Conservation (phyloP, 2,797 vertebrate species). For the Alca torda region DNA sequence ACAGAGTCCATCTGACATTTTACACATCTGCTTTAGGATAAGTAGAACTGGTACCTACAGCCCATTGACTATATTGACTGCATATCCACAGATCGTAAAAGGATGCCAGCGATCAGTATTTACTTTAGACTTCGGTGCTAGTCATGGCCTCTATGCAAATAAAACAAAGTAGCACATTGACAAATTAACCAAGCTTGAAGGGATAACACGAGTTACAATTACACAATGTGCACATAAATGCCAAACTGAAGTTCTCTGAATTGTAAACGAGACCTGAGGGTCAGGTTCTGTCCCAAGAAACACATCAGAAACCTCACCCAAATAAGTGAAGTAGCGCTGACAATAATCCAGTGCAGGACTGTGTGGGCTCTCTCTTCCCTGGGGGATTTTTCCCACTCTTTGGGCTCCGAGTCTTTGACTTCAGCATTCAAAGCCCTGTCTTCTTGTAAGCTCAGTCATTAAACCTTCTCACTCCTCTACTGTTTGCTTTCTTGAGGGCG, state of each 20-base stretch:
- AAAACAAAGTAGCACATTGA: slow-evolving; percentile 38
- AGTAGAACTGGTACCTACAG: neutral
- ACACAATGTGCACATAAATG: slow-evolving; percentile 16
- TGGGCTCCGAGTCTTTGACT: neutral
- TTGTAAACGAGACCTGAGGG: slow-evolving; percentile 43
- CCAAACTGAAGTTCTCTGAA: slow-evolving; percentile 16
- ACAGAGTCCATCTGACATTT: neutral
- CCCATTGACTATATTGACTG: neutral
- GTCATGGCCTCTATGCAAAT: neutral
- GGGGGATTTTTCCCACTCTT: neutral
- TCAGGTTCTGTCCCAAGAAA: slow-evolving; percentile 35
- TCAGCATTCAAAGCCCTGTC: neutral
- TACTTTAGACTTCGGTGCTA: slow-evolving; percentile 15
- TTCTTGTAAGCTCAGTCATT: neutral
- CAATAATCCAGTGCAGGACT: neutral
- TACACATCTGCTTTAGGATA: neutral
- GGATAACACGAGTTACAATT: slow-evolving; percentile 30
- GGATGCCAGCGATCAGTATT: neutral
- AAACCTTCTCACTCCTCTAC: neutral
- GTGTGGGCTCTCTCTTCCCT: neutral
- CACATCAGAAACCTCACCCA: neutral
- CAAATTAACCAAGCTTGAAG: slow-evolving; percentile 36
- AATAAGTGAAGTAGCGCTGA: neutral
- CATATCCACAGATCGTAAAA: neutral
- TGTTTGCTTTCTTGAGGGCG: neutral